Evolutionary conservation across 92 coral and sea anemone species (phyloP).

Genomic region (Diadumene lineata): DNA sequence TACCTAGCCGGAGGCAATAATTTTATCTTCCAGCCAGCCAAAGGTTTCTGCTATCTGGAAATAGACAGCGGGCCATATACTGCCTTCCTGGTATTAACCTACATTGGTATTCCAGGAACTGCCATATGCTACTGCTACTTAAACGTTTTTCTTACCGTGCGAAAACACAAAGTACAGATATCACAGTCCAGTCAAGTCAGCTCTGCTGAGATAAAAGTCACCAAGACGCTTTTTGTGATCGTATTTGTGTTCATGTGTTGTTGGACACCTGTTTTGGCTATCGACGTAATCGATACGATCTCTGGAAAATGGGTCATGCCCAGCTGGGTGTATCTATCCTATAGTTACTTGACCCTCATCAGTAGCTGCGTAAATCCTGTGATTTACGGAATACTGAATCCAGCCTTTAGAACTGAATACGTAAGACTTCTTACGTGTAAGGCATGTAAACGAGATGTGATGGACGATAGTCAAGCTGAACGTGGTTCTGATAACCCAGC

Average conservation of each 20-base stretch:
- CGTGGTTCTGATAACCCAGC: neutral
- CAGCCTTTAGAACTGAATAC: conserved; percentile 42
- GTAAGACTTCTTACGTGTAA: conserved; percentile 14
- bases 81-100: conserved; percentile 25
- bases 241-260: conserved; percentile 45
- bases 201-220: conserved; percentile 44
- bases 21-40: conserved; percentile 60
- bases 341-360: conserved; percentile 30
- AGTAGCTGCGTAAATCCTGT: conserved; percentile 41
- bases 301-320: conserved; percentile 49
- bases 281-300: conserved; percentile 46
- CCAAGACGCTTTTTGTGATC: conserved; percentile 40
- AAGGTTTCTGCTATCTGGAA: conserved; percentile 53
- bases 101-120: conserved; percentile 42
- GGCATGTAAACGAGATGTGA: neutral
- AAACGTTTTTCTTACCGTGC: conserved; percentile 34
- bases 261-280: conserved; percentile 42
- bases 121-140: conserved; percentile 46
- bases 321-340: conserved; percentile 32
- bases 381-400: conserved; percentile 49
- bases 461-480: neutral
- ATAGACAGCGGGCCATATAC: conserved; percentile 32
- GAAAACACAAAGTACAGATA: conserved; percentile 8
- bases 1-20: conserved; percentile 49
- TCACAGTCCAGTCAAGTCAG: neutral